Evolutionary conservation across 1,140 invertebrate genomes (phyloP), one percentile per base, ranked within the genome.

Genomic region (Drosophila lacteicornis): DNA sequence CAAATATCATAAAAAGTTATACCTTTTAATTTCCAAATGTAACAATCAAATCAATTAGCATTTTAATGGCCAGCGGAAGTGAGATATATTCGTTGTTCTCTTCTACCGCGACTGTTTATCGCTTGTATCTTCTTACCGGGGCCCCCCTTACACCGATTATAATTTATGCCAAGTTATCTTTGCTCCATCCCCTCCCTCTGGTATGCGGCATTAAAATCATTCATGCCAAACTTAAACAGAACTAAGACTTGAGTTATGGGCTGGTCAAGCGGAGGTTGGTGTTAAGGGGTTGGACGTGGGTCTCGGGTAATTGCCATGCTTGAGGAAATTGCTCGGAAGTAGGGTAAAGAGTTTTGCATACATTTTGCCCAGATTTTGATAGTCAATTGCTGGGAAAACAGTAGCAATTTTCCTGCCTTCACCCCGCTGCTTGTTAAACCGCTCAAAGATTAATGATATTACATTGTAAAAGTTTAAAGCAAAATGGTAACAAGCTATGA

Each of bases 11-110:
- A 63, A 73, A 75, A 47, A 62, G 62, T 53, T 71, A 58, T 81
- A 59, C 63, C 67, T 68, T 56, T 70, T 68, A 70, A 76, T 76
- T 71, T 62, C 17, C 51, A 45, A 19, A 70, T 90, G 62, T 51
- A 85, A 73, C 66, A 90, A 79, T 76, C 59, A 82, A 81, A 76
- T 82, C 63, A 85, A 88, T 88, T 91, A 79, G 78, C 85, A 88
- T 88, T 82, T 90, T 90, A 75, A 88, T 79, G 70, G 58, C 59
- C 75, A 76, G 75, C 79, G 85, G 85, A 88, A 88, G 50, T 82
- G 68, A 79, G 74, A 69, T 61, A 87, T 76, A 47, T 50, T 47
- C 55, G 75, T 45, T 77, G 47, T 57, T 53, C 42, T 76, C 22
- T 55, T 11, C 42, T 9, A 13, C 60, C 43, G 19, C 62, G 15